Base-by-base conservation (phyloP, 2,888 invertebrate species). In the Lagria hirta region DNA sequence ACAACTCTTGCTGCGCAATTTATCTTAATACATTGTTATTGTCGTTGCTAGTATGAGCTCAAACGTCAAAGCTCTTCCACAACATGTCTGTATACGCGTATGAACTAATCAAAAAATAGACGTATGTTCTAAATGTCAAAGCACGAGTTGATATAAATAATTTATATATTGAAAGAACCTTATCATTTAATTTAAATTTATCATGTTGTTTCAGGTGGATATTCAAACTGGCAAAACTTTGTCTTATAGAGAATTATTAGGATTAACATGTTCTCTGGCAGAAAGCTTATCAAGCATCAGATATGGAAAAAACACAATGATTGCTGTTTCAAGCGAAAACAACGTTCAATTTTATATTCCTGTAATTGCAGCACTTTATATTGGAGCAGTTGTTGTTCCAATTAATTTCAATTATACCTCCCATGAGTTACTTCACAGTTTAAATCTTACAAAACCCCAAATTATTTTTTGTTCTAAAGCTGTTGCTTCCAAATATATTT, bases 361-460 rank as follows among this genome's bases (percentile, higher is more conserved):
- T 1, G 49, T 61, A 1, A 14, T 65, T 8, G 58, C 64, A 7
- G 52, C 61, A 3, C 30, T 61, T 3, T 62, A 53, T 32, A 43
- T 60, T 8, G 65, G 65, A 3, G 55, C 57, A 4, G 48, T 47
- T 3, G 27, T 57, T 6, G 57, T 58, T 6, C 55, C 62, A 3
- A 11, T 67, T 3, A 66, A 65, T 35, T 53, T 55, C 23, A 49
- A 42, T 7, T 67, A 67, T 46, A 53, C 54, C 3, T n/a, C 28
- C 26, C 41, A 45, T 6, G 64, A 64, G 49, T 22, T 62, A 13
- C 35, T 48, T 21, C 85, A 85, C 60, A 71, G 80, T 13, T 59
- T 83, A 2, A 76, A 75, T 42, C 77, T 86, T 42, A 80, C 82
- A 1, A 80, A 80, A 58, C 85, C 86, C 23, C 81, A 79, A 61